A percentile compares a stretch with the other conserved stretches of the same genome.
Evolutionary conservation across 2,113 vertebrate genomes (phyloP).

Genomic region (Mobula birostris): DNA sequence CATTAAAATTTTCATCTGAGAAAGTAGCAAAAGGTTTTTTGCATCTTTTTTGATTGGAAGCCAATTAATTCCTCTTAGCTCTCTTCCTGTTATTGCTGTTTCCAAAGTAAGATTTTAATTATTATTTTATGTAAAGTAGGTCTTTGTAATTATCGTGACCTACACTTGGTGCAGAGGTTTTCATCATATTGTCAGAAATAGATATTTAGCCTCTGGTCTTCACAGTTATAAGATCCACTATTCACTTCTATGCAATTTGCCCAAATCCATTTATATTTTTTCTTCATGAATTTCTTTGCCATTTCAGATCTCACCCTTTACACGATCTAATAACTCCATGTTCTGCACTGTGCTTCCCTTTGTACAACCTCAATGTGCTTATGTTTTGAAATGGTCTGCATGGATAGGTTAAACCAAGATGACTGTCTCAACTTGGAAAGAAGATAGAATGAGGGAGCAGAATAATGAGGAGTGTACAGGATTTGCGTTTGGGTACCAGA

Average conservation of each 20-base stretch:
- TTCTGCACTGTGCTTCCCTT: too few relatives aligned
- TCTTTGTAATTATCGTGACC: neutral
- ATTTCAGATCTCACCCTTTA: neutral
- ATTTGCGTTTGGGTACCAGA: too few relatives aligned
- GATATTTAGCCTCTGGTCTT: neutral
- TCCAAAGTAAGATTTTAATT: constrained; percentile 7
- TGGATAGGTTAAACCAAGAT: neutral
- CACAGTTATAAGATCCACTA: neutral
- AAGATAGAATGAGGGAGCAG: neutral
- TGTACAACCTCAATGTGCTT: too few relatives aligned
- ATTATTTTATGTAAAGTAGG: neutral
- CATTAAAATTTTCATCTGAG: neutral
- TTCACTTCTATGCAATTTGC: neutral
- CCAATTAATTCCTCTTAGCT: neutral
- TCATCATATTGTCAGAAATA: neutral
- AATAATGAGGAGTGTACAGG: neutral
- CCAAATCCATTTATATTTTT: neutral
- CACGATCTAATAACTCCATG: too few relatives aligned
- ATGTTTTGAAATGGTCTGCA: too few relatives aligned
- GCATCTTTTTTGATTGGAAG: neutral
- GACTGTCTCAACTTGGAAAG: neutral
- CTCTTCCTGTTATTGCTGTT: neutral
- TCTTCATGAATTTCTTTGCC: neutral
- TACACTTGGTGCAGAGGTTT: neutral
- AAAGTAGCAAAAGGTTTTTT: neutral